A percentile compares a stretch with the other conserved stretches of the same genome.
Evolutionary conservation across 2,888 invertebrate genomes (phyloP).

Genomic region (Limnephilus rhombicus): DNA sequence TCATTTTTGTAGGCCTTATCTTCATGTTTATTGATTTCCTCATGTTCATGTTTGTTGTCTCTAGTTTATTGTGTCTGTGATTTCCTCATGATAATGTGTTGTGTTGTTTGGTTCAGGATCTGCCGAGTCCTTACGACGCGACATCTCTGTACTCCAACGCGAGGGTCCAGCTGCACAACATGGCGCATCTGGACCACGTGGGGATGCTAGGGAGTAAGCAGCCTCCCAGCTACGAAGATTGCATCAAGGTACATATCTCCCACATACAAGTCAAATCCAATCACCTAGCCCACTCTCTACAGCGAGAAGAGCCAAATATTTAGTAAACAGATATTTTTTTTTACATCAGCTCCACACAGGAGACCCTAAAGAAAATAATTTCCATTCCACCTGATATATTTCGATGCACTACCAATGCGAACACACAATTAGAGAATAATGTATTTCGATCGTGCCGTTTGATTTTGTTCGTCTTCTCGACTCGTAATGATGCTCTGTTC

Average conservation of each 20-base stretch:
- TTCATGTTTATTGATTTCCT: no score
- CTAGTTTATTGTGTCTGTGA: neutral
- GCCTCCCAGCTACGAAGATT: slow-evolving; percentile 94
- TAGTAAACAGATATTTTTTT: no score
- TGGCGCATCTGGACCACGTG: slow-evolving; percentile 74
- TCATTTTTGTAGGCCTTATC: no score
- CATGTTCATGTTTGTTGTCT: no score
- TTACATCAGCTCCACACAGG: no score
- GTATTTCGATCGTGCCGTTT: neutral
- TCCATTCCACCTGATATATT: no score
- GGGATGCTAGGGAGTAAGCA: slow-evolving; percentile 81
- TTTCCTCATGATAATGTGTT: neutral
- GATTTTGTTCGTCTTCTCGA: neutral
- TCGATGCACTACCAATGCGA: no score
- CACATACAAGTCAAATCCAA: neutral
- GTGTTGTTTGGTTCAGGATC: slow-evolving; percentile 71
- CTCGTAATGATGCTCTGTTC: neutral
- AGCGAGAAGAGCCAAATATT: no score
- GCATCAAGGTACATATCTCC: slow-evolving; percentile 82
- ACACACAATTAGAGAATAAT: no score
- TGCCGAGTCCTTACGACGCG: slow-evolving; percentile 91
- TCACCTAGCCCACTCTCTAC: no score
- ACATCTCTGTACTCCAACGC: slow-evolving; percentile 90
- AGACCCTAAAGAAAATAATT: no score
- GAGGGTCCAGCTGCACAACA: slow-evolving; percentile 83